Percentiles rank a stretch among this genome's conserved stretches.
Evolutionary conservation across 1,140 invertebrate genomes (phyloP).

Genomic region (Apocrypta bakeri): DNA sequence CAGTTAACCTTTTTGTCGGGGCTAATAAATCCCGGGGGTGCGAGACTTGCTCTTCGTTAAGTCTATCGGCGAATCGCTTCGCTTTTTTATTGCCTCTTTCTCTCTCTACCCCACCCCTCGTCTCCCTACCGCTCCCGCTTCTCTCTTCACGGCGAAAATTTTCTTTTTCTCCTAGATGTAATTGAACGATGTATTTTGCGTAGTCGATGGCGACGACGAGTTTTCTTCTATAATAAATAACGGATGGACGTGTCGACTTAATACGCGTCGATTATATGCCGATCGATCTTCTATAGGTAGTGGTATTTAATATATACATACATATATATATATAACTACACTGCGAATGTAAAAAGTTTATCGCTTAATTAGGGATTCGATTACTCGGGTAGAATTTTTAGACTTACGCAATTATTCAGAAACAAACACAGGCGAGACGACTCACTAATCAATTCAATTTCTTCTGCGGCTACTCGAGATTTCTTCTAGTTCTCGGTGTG

Average conservation of each 20-base stretch:
- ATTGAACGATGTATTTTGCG: not conserved
- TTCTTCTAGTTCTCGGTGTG: not conserved
- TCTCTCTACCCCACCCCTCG: too few species aligned
- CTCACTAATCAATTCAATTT: not conserved
- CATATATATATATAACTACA: too few species aligned
- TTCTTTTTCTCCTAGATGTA: not conserved
- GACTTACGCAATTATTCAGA: not conserved
- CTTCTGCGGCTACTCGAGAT: not conserved
- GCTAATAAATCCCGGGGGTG: conserved; percentile 12
- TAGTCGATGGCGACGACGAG: too few species aligned
- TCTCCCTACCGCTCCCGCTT: too few species aligned
- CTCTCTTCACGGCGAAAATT: too few species aligned
- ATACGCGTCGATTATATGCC: not conserved
- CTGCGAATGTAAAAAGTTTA: not conserved
- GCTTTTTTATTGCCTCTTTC: not conserved
- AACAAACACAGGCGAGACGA: too few species aligned
- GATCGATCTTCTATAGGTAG: not conserved
- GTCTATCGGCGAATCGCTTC: not conserved
- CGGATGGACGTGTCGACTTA: not conserved
- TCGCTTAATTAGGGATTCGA: not conserved
- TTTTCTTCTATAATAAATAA: not conserved
- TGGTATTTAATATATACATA: not conserved
- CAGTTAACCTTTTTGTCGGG: conserved; percentile 22
- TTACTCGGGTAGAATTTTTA: not conserved
- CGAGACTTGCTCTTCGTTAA: conserved; percentile 1